Base-by-base conservation (phyloP, 2,888 invertebrate genomes). In the Andrena flavipes region DNA sequence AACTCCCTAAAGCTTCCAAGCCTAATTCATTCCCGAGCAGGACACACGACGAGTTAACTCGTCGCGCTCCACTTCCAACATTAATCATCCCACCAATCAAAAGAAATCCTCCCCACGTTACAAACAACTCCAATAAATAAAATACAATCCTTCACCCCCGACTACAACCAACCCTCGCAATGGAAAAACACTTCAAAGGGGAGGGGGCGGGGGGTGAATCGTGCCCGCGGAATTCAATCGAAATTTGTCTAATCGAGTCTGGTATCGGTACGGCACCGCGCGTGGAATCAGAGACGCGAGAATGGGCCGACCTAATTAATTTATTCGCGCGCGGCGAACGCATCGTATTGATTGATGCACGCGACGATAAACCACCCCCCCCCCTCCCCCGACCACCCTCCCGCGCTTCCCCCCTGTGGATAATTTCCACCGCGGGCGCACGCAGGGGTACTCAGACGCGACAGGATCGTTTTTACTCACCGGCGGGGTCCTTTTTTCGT, bases 341-440 rank as follows among this genome's bases (percentile, higher is more conserved):
- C 70, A 63, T 68, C 81, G 81, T 69, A 81, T 81, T 81, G 79
- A 81, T 81, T 78, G 72, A 81, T 81, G 67, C 74, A 74, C 67
- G 48, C 59, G 59, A 64, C 26, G 54, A 54, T 63, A 63, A 10
- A 62, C 64, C 30, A 13, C 7, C 29, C 4, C 80, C n/a, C 51
- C 29, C 67, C 51, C 42, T 20, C 10, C 10, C 29, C 10, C 80
- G n/a, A n/a, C 20, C 65, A 26, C 62, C 7, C 30, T 2, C 33
- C 80, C 13, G n/a, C 70, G 20, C 67, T 54, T 71, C 76, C 65
- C 77, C 48, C 16, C 54, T 54, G 69, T 54, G 69, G 54, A 80
- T 80, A 77, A 80, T 80, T 80, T 80, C 59, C 80, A 72, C 62
- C 68, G 56, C 33, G 70, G 35, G 8, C 4, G 8, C 2, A 23